phyloP scores from a whole-genome alignment of 2,797 vertebrate species.

The Sebastes jordani region DNA sequence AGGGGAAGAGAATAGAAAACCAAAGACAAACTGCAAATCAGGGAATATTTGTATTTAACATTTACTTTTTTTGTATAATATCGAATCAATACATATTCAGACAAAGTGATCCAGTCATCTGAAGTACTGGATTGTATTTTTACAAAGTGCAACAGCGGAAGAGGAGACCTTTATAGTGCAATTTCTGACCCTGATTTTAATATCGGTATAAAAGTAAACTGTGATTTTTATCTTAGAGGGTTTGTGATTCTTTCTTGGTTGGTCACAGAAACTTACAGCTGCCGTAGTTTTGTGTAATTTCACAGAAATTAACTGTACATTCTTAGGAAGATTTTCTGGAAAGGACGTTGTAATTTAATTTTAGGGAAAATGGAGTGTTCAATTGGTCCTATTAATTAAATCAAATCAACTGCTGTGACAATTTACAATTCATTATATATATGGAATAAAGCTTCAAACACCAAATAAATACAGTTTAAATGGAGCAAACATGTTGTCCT shows the following conservation, averaged over 20 bases:
- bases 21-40: conserved; percentile 41
- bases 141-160: not conserved
- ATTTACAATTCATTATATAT: too few relatives aligned
- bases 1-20: conserved; percentile 1
- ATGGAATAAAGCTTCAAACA: too few relatives aligned
- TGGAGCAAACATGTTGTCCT: too few relatives aligned
- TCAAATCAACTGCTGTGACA: too few relatives aligned
- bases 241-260: not conserved
- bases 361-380: too few relatives aligned
- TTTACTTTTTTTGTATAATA: not conserved
- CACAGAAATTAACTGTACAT: too few relatives aligned
- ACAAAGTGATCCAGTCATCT: not conserved
- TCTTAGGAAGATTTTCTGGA: too few relatives aligned
- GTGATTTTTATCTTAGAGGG: not conserved
- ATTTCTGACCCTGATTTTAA: conserved; percentile 20
- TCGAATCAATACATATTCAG: not conserved
- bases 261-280: not conserved
- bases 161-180: not conserved
- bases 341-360: too few relatives aligned
- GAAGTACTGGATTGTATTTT: not conserved
- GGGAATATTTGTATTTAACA: conserved; percentile 25
- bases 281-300: too few relatives aligned
- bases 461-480: too few relatives aligned
- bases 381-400: too few relatives aligned
- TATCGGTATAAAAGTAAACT: conserved; percentile 25